Evolutionary conservation across 2,113 vertebrate genomes (phyloP).

Genomic region (Pollimyrus isidori): DNA sequence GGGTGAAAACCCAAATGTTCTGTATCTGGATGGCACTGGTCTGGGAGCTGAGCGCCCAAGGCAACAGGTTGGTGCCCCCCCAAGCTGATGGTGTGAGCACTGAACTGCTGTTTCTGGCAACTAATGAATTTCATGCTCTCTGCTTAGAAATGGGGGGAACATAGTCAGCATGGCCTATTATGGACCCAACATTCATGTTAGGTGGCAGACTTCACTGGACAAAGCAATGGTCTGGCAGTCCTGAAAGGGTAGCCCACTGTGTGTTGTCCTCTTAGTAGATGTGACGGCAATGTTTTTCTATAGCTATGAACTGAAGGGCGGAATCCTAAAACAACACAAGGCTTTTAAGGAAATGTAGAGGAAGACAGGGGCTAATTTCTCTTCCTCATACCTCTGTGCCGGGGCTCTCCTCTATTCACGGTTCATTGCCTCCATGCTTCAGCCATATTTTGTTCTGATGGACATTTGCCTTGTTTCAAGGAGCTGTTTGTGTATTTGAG

Average conservation of each 20-base stretch:
- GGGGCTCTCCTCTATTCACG: background rate
- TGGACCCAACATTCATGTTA: background rate
- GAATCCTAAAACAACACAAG: background rate
- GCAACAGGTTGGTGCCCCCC: background rate
- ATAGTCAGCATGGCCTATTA: background rate
- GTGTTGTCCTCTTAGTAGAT: background rate
- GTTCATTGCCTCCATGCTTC: background rate
- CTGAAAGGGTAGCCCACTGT: background rate
- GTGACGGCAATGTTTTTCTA: background rate
- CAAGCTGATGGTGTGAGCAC: background rate
- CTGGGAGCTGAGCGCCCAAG: background rate
- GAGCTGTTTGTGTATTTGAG: background rate
- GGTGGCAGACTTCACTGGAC: background rate
- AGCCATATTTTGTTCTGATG: background rate
- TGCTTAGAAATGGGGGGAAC: background rate
- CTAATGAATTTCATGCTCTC: background rate
- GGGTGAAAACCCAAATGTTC: background rate
- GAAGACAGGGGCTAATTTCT: background rate
- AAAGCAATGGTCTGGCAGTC: background rate
- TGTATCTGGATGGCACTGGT: background rate
- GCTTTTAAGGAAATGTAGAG: background rate
- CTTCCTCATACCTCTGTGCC: background rate
- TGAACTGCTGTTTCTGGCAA: background rate
- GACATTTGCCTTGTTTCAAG: background rate
- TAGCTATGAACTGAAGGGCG: background rate